Base-by-base conservation (phyloP, 2,888 invertebrate genomes). In the Callyntrura sp. region DNA sequence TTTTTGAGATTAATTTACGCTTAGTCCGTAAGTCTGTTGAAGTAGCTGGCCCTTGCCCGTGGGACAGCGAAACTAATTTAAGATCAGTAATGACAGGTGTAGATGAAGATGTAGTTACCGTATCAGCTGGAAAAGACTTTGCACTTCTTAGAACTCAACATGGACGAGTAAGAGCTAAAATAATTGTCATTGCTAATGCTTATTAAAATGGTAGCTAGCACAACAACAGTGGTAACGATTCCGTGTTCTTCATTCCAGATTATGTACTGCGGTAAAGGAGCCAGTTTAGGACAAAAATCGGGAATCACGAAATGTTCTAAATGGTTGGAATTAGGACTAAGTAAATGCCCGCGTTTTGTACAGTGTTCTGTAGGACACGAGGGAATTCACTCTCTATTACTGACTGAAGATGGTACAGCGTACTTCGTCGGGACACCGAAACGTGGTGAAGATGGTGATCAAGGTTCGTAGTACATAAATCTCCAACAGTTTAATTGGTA, bases 391-490 rank as follows among this genome's bases (percentile, higher is more conserved):
- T 98, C 98, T 0, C 95, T 99, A 82, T 94, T 99, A 45, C 96
- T 99, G n/a, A 96, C 98, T 57, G 98, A 99, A 94, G 98, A 98
- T 94, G 99, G 99, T 0, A 96, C 97, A 0, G 98, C 98, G 0
- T 96, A 97, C 94, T 98, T 98, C 95, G 96, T 96, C 93, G 98
- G 99, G 9, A 97, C 98, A 8, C 97, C 99, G 0, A 96, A 97
- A 0, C 96, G 98, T 3, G 99, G 99, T 35, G 99, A 99, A 95
- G 99, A 99, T 94, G 98, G 98, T 0, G 99, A 99, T 94, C 96
- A 96, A 91, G 97, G 96, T 95, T 93, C 94, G 94, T 70, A 35
- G 35, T 35, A 6, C n/a, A n/a, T n/a, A n/a, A n/a, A n/a, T n/a
- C n/a, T n/a, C n/a, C n/a, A n/a, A n/a, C n/a, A n/a, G n/a, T n/a